These are phyloP conservation scores for Platerodrilus igneus DNA, from an alignment of 2,888 invertebrate genomes.

Conservation along the genomic window DNA sequence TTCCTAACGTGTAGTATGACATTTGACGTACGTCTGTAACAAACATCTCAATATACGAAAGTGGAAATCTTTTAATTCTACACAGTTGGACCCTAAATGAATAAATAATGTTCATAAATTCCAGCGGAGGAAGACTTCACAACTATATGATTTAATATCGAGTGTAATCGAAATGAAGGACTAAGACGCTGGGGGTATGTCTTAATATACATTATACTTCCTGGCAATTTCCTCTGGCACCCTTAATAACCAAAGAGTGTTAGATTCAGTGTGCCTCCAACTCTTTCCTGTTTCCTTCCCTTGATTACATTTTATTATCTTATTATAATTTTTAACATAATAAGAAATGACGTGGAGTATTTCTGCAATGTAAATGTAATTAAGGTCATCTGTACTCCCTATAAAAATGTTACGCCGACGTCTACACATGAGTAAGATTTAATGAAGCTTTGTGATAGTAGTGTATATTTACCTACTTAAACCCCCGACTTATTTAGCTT, in stretches of 20 bases:
- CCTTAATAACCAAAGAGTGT: slow-evolving; percentile 25
- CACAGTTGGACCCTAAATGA: neutral
- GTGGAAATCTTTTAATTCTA: slow-evolving; percentile 17
- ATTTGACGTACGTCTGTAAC: slow-evolving; percentile 18
- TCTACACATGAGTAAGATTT: too few relatives aligned
- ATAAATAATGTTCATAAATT: slow-evolving; percentile 3
- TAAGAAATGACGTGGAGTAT: neutral
- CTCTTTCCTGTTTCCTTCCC: slow-evolving; percentile 24
- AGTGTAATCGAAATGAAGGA: slow-evolving; percentile 32
- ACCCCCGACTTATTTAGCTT: slow-evolving; percentile 34
- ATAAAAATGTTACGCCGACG: slow-evolving; percentile 15
- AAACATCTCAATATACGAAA: slow-evolving; percentile 16
- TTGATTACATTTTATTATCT: slow-evolving; percentile 19
- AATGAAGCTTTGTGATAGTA: slow-evolving; percentile 47
- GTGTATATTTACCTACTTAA: slow-evolving; percentile 46
- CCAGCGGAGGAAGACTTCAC: slow-evolving; percentile 3
- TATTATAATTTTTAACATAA: slow-evolving; percentile 16
- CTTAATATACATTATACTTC: slow-evolving; percentile 46
- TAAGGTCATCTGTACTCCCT: too few relatives aligned
- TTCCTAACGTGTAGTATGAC: slow-evolving; percentile 25
- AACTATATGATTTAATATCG: slow-evolving; percentile 40
- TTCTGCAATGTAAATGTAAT: slow-evolving; percentile 5
- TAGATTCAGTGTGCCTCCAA: slow-evolving; percentile 16
- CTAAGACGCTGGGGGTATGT: slow-evolving; percentile 32
- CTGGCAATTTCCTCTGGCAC: slow-evolving; percentile 45